Base-by-base conservation (phyloP, 1,140 invertebrate genomes). In the Streblospio benedicti region DNA sequence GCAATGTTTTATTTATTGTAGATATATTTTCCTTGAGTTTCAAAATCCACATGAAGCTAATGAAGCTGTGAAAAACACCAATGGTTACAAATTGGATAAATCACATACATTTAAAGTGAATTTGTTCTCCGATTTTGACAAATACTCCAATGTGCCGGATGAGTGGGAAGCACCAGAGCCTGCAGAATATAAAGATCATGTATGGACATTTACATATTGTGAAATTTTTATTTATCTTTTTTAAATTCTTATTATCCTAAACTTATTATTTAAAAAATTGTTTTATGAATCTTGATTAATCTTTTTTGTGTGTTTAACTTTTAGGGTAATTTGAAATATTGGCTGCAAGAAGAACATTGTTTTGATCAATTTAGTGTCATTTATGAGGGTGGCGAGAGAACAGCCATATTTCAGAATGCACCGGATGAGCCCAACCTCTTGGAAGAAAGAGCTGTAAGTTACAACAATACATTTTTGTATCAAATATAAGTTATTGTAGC, bases 71-170 rank as follows among this genome's bases (percentile, higher is more conserved):
- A 88, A 88, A 70, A 79, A 84, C 30, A 85, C 87, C 23, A 93
- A 99, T 79, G 92, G 93, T 68, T 89, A 93, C 77, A 93, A 93
- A 75, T 83, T 99, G 66, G 96, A 99, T 78, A 98, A 97, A 72
- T 84, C 87, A 51, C 94, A 98, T 70, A 95, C 90, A 12, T 95
- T 99, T 77, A 83, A 87, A 71, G 90, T 97, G 1, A 97, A 97
- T 79, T 80, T 95, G 6, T 95, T 99, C 70, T 92, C 90, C 2
- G 94, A 99, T 76, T 96, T 97, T 79, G 88, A 93, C 61, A 90
- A 89, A 69, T 96, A 90, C 81, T 86, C 89, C 66, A 85, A 90
- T 64, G 91, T 97, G 62, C 87, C 93, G 12, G 88, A 93, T 65
- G 85, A 93, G 28, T 97, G 93, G 92, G 86, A 89, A 67, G 86